Base-by-base conservation (phyloP, 2,888 invertebrate genomes). In the Drosophila lutescens region DNA sequence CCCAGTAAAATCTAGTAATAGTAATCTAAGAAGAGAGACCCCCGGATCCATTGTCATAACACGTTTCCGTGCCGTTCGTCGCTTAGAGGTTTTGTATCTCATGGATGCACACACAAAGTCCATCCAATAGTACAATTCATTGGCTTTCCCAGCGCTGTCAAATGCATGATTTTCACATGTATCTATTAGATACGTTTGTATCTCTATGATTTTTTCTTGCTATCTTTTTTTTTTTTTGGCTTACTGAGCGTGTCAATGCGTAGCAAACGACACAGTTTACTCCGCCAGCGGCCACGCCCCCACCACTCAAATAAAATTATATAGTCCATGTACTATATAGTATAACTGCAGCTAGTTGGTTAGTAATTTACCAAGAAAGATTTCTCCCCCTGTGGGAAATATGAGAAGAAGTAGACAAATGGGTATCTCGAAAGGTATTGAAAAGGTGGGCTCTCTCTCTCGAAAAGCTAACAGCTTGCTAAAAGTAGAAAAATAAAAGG, bases 151-250 rank as follows among this genome's bases (percentile, higher is more conserved):
- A 89, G 74, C 78, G 40, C 63, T 59, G 72, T 67, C 74, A 80
- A 86, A 89, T 89, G 88, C 87, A 83, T 90, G 88, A 89, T 90
- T 89, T 89, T 88, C 89, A 79, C 87, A 90, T 87, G 89, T 86
- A 86, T 79, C 89, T 88, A 88, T 85, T 88, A 86, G 80, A 80
- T 88, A 85, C 88, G 86, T 85, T 81, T 83, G 85, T 86, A 78
- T 86, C 72, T 78, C 36, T 54, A 41, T 17, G 43, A 43, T 20
- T 43, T 41, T 43, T 20, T 23, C 20, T 36, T 57, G 57, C 60
- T 23, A 8, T 63, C 6, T 30, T 43, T 20, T 36, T 30, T 26
- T 30, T 40, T n/a, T 58, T 40, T 57, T 59, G 30, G 55, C 36
- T 73, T 69, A 59, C 70, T 70, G 32, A 55, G 77, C 86, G 84